Evolutionary conservation across 2,113 vertebrate species (phyloP).

Genomic region (Fulmarus glacialis): DNA sequence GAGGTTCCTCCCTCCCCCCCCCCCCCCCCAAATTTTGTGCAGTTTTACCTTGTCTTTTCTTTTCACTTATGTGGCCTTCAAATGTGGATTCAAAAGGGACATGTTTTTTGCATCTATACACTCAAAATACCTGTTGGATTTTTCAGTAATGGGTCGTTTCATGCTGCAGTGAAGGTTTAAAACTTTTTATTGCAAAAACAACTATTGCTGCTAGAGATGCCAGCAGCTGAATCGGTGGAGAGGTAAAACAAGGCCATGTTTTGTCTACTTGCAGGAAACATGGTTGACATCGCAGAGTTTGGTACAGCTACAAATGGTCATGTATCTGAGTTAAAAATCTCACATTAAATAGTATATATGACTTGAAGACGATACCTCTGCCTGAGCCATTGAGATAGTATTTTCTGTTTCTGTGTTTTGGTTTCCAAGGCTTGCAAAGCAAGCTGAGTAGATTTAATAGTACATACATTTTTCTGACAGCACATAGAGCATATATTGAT

Average conservation of each 20-base stretch:
- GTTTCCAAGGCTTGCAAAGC: background rate
- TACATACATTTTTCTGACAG: background rate
- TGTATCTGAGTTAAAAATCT: background rate
- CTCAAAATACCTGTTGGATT: background rate
- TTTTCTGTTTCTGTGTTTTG: background rate
- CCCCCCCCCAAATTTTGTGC: background rate
- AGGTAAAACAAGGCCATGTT: background rate
- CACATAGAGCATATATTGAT: background rate
- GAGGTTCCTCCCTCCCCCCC: background rate
- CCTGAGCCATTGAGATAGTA: background rate
- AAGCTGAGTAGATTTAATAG: background rate
- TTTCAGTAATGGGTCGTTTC: background rate
- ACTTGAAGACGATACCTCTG: background rate
- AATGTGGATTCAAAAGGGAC: background rate
- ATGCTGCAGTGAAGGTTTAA: background rate
- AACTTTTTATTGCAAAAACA: background rate
- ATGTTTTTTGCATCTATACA: background rate
- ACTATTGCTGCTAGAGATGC: background rate
- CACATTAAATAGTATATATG: background rate
- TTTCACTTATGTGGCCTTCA: background rate
- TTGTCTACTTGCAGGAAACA: background rate
- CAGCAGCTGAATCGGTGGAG: background rate
- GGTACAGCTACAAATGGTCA: background rate
- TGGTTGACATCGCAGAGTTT: background rate
- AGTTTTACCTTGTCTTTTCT: background rate